These are phyloP conservation scores for Cichladusa arquata DNA, from an alignment of 2,113 vertebrate genomes.

Conservation along the genomic window DNA sequence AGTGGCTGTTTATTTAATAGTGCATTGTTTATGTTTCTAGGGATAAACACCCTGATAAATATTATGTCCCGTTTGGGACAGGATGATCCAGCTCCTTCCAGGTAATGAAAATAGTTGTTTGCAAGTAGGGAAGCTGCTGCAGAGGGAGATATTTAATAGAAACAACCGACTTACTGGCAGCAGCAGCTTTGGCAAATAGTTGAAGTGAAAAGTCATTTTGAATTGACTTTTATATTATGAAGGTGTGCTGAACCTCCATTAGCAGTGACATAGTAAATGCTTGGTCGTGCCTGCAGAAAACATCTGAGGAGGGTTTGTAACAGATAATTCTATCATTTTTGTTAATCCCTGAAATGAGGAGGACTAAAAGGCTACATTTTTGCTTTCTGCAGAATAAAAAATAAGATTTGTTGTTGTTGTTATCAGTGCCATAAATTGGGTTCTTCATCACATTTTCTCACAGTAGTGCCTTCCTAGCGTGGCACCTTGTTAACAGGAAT, in stretches of 20 bases:
- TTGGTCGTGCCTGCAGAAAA: not conserved
- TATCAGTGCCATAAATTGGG: constrained; percentile 10
- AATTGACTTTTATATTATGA: not conserved
- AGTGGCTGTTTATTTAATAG: constrained; percentile 12
- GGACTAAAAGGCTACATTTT: not conserved
- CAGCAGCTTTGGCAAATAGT: not conserved
- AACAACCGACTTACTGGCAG: not conserved
- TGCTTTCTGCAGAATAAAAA: not conserved
- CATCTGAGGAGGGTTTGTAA: not conserved
- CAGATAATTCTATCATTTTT: not conserved
- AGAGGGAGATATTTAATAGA: not conserved
- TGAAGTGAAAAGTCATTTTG: constrained; percentile 22
- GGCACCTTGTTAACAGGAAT: not conserved
- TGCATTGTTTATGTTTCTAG: constrained; percentile 71
- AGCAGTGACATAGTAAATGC: constrained; percentile 3
- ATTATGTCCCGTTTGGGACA: constrained; percentile 99
- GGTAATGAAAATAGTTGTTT: constrained; percentile 74
- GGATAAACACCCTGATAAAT: constrained; percentile 99
- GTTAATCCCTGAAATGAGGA: not conserved
- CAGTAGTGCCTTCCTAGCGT: not conserved
- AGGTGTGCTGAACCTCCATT: not conserved
- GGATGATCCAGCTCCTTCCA: constrained; percentile 97
- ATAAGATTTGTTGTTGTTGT: not conserved
- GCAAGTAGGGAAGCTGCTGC: not conserved
- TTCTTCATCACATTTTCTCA: not conserved